Conservation (phyloP, 2,888 invertebrate species). For the Hypercompe scribonia region DNA sequence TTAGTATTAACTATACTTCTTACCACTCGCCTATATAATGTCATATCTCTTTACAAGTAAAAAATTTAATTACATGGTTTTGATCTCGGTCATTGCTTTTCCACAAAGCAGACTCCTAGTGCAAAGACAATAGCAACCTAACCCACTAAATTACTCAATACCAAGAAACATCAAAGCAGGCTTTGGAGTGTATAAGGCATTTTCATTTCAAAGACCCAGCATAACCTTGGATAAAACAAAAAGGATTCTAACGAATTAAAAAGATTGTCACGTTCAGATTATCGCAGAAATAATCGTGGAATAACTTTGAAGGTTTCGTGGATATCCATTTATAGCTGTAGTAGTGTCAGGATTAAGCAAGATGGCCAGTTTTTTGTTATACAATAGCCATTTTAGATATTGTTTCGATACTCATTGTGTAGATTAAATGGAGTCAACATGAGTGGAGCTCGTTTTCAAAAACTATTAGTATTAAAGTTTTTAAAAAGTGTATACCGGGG, state of each 20-base stretch:
- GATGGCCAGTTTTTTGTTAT: not conserved
- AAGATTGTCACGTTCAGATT: conserved; percentile 40
- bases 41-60: no score
- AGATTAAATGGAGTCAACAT: not conserved
- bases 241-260: conserved; percentile 32
- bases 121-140: not conserved
- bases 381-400: not conserved
- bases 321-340: conserved; percentile 23
- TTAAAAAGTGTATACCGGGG: no score
- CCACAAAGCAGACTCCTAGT: no score
- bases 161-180: conserved; percentile 14
- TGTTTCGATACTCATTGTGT: not conserved
- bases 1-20: no score
- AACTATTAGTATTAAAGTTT: no score
- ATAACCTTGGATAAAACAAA: conserved; percentile 39
- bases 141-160: not conserved
- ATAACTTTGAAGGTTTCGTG: conserved; percentile 53
- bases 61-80: no score
- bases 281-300: conserved; percentile 45
- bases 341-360: conserved; percentile 8
- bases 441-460: not conserved
- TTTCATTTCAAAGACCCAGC: conserved; percentile 29
- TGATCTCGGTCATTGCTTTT: not conserved
- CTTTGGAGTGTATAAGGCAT: conserved; percentile 39
- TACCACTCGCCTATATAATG: no score